Evolutionary conservation across 2,888 invertebrate genomes (phyloP).

Genomic region (Ormyrus rosae): DNA sequence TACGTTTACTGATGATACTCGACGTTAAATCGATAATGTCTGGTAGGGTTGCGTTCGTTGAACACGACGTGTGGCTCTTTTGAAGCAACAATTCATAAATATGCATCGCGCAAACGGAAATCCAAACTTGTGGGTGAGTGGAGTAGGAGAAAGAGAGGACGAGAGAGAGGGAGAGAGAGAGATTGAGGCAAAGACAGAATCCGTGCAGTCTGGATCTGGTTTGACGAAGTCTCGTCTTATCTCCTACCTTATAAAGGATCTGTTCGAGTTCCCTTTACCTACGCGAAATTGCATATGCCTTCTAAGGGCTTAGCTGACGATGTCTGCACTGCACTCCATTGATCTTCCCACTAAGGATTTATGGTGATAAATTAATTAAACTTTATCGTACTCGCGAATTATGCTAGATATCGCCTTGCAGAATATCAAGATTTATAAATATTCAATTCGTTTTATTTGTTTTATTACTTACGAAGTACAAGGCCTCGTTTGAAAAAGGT

Average conservation of each 20-base stretch:
- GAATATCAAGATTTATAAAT: too few relatives aligned
- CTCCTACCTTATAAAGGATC: conserved; percentile 10
- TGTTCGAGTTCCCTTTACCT: conserved; percentile 5
- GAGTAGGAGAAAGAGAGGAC: too few relatives aligned
- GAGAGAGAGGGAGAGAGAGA: background rate
- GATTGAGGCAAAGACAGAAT: background rate
- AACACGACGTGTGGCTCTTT: conserved; percentile 56
- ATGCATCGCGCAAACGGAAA: conserved; percentile 60
- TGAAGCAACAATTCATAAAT: conserved; percentile 65
- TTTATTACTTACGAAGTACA: too few relatives aligned
- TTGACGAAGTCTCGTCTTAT: conserved; percentile 6
- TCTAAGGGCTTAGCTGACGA: conserved; percentile 12
- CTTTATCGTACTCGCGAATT: background rate
- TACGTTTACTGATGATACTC: conserved; percentile 11
- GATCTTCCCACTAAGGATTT: conserved; percentile 10
- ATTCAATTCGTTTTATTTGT: too few relatives aligned
- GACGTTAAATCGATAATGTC: conserved; percentile 65
- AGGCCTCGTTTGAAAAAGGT: too few relatives aligned
- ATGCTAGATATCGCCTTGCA: background rate
- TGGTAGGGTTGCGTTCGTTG: conserved; percentile 21
- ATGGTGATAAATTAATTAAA: conserved; percentile 36
- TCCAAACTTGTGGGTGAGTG: background rate
- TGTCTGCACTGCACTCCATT: conserved; percentile 6
- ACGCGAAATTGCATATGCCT: conserved; percentile 32
- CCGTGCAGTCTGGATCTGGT: conserved; percentile 1